phyloP scores from a whole-genome alignment of 2,888 invertebrate genomes.

The Lepas anatifera region DNA sequence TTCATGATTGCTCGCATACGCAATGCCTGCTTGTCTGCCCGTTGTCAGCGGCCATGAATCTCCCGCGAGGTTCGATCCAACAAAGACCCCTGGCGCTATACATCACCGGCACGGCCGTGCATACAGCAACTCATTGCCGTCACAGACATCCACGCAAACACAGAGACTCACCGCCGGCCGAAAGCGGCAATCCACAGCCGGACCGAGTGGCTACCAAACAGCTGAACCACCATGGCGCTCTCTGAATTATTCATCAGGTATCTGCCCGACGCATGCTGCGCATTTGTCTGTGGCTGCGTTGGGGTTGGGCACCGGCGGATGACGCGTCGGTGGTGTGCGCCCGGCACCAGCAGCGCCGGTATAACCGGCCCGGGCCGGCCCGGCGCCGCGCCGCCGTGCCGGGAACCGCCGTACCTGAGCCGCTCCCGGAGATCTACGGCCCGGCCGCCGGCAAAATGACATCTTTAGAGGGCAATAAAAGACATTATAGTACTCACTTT shows the following conservation, averaged over 20 bases:
- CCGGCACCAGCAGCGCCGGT: background rate
- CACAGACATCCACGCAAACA: no score
- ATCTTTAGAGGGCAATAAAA: slow-evolving; percentile 12
- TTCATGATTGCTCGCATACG: no score
- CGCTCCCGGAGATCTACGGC: background rate
- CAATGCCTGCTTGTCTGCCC: no score
- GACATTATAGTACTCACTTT: slow-evolving; percentile 11
- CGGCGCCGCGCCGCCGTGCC: background rate
- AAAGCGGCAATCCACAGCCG: no score
- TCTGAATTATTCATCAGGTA: background rate
- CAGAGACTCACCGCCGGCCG: no score
- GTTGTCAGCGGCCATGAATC: no score
- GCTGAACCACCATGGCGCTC: no score
- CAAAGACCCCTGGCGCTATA: no score
- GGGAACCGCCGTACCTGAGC: slow-evolving; percentile 1
- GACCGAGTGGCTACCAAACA: no score
- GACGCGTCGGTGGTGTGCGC: background rate
- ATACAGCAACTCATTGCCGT: no score
- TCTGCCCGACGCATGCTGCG: background rate
- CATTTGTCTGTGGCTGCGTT: background rate
- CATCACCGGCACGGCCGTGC: no score
- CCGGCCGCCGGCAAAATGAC: background rate
- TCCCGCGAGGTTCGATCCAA: no score
- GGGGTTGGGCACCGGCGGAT: background rate
- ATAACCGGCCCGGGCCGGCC: background rate